Conservation (phyloP, 2,888 invertebrate genomes). For the Digitonthophagus gazella region DNA sequence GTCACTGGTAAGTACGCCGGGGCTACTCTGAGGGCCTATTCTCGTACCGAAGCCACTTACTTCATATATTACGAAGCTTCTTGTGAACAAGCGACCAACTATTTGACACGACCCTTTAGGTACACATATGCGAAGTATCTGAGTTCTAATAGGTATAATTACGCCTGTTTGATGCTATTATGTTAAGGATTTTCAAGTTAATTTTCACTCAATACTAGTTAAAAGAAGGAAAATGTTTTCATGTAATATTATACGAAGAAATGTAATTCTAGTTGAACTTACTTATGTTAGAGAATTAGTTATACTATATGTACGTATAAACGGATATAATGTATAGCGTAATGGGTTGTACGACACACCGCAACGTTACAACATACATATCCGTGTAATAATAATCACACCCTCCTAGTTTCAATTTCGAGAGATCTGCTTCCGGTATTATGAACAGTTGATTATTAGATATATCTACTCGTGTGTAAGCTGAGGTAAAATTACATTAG, state of each 20-base stretch:
- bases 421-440: not conserved
- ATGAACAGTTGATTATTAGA: too few relatives aligned
- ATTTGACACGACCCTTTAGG: not conserved
- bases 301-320: not conserved
- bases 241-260: too few relatives aligned
- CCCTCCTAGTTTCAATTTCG: not conserved
- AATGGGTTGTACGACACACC: not conserved
- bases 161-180: not conserved
- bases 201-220: too few relatives aligned
- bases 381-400: too few relatives aligned
- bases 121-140: not conserved
- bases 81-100: not conserved
- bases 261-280: not conserved
- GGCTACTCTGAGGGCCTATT: not conserved
- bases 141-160: not conserved
- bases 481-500: too few relatives aligned
- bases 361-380: not conserved
- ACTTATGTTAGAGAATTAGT: not conserved
- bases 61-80: not conserved
- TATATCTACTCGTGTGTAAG: too few relatives aligned
- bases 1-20: not conserved
- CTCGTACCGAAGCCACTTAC: not conserved
- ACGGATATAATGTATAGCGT: not conserved
- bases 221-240: too few relatives aligned
- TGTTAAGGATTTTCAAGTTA: not conserved